Base-by-base conservation (phyloP, 1,140 invertebrate species). In the Eupeodes corollae region DNA sequence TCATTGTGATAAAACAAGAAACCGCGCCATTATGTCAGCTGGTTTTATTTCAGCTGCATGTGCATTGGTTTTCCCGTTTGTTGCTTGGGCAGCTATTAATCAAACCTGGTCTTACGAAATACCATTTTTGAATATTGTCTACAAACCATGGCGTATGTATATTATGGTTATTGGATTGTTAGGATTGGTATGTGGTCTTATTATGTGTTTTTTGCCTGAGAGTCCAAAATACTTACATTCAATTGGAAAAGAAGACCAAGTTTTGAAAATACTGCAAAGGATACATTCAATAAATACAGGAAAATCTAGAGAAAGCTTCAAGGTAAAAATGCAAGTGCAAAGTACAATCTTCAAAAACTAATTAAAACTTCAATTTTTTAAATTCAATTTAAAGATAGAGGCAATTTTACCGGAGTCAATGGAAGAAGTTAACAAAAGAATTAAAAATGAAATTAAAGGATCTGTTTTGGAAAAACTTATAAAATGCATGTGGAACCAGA, bases 121-220 rank as follows among this genome's bases (percentile, higher is more conserved):
- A 51, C 30, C 61, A 33, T 51, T 70, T 53, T 39, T 66, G 63
- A 49, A 60, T 56, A 61, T 77, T 68, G 44, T 66, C 44, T 63
- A 79, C 70, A 56, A 75, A 56, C 77, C 77, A n/a, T 88, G 84
- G 84, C 68, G 83, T 6, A 67, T 86, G 3, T 80, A 83, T 54
- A 63, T 86, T 3, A 69, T 78, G 0, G 57, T 81, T 0, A 82
- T 75, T 48, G 73, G 79, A 0, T 41, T 85, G 6, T 82, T 83
- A 0, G 76, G 77, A 53, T 66, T 83, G 0, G 46, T 77, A 0
- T 75, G 76, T 2, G 75, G 76, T 6, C 38, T 79, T 0, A 54
- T 75, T 0, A 68, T 86, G 15, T 61, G 75, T 5, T 71, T 75
- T 30, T 77, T 83, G 39, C 82, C 82, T 0, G 83, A 86, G 54